Evolutionary conservation across 2,888 invertebrate genomes (phyloP), one percentile per base, ranked within the genome.

Genomic region (Monochamus alternatus): DNA sequence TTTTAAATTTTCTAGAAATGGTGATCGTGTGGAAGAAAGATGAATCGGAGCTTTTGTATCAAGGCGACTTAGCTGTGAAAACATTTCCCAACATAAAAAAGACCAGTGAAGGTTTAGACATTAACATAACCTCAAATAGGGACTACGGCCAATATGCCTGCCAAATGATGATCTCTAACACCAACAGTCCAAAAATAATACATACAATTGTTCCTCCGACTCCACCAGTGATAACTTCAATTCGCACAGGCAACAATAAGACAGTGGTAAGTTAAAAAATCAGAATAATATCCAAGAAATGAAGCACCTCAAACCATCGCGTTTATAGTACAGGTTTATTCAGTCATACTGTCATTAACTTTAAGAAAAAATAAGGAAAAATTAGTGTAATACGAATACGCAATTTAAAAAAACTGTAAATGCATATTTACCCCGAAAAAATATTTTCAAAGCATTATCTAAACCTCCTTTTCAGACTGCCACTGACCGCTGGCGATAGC

Each of bases 71-170:
- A 0, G 44, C 74, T 14, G 63, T 85, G 32, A 72, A 63, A 5
- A 75, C 77, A 5, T 75, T 78, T 38, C 30, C 76, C 10, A 85
- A 86, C 74, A 80, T 81, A 52, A 72, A 77, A 47, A 70, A 79
- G 14, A 5, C 60, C 2, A 78, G 83, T 47, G 81, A 81, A n/a
- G 79, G 80, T 10, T 62, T 86, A 47, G 71, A 77, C 44, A 80
- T 86, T 0, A 77, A 38, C 5, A 51, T 84, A 10, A 51, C 66
- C 9, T 63, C 74, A 10, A 66, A 71, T 3, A 59, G 72, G 0
- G 88, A 88, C 77, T 84, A 71, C 47, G 88, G 87, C 10, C 77
- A 78, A 5, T 88, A 87, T 80, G 80, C 81, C 2, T 88, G 88
- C 78, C 75, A 79, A 32, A 75, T 86, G 5, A 71, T 86, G 9